A percentile compares a stretch with the other conserved stretches of the same genome.
Evolutionary conservation across 2,888 invertebrate genomes (phyloP).

Genomic region (Trichacis sp.): DNA sequence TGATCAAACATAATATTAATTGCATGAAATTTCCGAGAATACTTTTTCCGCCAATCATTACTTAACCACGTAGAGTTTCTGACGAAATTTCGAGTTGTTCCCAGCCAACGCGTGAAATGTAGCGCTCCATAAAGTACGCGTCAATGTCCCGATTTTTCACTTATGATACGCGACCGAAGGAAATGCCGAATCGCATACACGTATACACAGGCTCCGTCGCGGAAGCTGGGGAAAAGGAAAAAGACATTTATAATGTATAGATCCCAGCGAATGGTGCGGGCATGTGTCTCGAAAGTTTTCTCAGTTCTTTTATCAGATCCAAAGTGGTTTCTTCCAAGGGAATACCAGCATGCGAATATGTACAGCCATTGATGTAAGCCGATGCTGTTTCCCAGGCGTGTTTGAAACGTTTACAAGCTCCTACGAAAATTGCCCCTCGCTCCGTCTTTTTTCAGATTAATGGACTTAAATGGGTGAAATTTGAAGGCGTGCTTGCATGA

Average conservation of each 20-base stretch:
- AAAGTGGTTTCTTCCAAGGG: constrained; percentile 53
- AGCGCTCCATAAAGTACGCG: constrained; percentile 17
- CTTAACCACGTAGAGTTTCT: constrained; percentile 23
- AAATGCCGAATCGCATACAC: constrained; percentile 24
- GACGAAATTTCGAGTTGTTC: constrained; percentile 25
- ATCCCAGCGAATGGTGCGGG: constrained; percentile 57
- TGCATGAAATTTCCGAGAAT: no score
- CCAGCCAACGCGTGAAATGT: not conserved
- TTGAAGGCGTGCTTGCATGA: no score
- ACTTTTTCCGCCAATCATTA: no score
- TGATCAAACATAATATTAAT: no score
- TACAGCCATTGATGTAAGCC: constrained; percentile 18
- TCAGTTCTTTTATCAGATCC: constrained; percentile 49
- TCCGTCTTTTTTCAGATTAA: not conserved
- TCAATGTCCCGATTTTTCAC: constrained; percentile 37
- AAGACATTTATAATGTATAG: constrained; percentile 61
- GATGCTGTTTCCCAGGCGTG: not conserved
- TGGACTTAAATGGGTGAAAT: no score
- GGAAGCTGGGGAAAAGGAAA: constrained; percentile 28
- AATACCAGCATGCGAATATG: constrained; percentile 50
- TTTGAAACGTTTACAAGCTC: constrained; percentile 1
- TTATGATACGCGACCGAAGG: constrained; percentile 25
- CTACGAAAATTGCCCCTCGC: not conserved
- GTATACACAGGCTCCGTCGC: constrained; percentile 23
- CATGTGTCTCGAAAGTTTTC: constrained; percentile 60